phyloP scores from a whole-genome alignment of 2,888 invertebrate species.

The Coleophora deauratella region DNA sequence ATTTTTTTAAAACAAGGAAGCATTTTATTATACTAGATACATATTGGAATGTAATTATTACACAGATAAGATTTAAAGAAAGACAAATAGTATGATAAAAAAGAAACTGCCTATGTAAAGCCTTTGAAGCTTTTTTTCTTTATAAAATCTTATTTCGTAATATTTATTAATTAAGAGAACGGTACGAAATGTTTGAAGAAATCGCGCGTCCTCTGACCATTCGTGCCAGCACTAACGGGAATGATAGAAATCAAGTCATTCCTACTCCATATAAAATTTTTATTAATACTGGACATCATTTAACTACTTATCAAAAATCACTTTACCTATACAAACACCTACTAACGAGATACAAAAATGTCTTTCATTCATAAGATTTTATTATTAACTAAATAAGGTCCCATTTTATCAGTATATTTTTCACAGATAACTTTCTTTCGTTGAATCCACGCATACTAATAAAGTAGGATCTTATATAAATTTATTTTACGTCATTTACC shows the following conservation, averaged over 20 bases:
- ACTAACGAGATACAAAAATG: slow-evolving; percentile 35
- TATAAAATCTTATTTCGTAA: too few species aligned
- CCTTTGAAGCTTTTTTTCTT: too few species aligned
- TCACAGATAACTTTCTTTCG: too few species aligned
- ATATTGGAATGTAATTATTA: slow-evolving; percentile 10
- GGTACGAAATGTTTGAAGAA: too few species aligned
- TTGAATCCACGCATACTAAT: too few species aligned
- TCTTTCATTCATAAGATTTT: slow-evolving; percentile 32
- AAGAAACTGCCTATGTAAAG: not conserved
- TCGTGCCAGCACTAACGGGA: not conserved
- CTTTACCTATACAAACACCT: slow-evolving; percentile 15
- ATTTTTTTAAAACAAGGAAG: too few species aligned
- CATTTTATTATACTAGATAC: too few species aligned
- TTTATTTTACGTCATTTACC: not conserved
- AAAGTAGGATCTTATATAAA: not conserved
- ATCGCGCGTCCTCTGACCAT: too few species aligned
- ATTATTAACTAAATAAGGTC: slow-evolving; percentile 12
- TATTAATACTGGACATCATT: slow-evolving; percentile 38
- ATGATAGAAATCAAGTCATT: slow-evolving; percentile 16
- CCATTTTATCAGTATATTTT: too few species aligned
- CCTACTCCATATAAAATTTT: slow-evolving; percentile 22
- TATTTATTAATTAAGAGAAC: too few species aligned
- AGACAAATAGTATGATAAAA: not conserved
- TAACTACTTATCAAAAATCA: slow-evolving; percentile 29
- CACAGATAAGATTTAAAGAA: not conserved